Evolutionary conservation across 2,888 invertebrate genomes (phyloP), one percentile per base, ranked within the genome.

Genomic region (Thera britannica): DNA sequence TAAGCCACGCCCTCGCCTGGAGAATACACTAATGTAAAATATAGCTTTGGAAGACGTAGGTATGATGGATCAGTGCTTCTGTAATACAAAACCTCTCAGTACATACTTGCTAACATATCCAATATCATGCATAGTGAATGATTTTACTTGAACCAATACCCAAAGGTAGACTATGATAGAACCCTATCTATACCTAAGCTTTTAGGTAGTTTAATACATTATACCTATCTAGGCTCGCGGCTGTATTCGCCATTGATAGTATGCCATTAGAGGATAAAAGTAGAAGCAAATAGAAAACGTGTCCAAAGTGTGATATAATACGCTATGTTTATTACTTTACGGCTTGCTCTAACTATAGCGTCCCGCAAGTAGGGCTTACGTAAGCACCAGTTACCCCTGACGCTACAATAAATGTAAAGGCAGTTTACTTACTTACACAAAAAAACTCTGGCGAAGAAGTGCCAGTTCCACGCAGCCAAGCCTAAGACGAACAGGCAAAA

Each of bases 1-100:
- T 58, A 77, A 52, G 82, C 84, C 89, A 90, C 93, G 92, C 92
- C 92, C 81, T 82, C 83, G 86, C 86, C 88, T 86, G 85, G 90
- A 91, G 90, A 90, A 81, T 84, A 80, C 76, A 72, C 79, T 76
- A 70, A 75, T 73, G 73, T 79, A 81, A 84, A 85, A 86, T 86
- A 88, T 85, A 84, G 80, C 80, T 81, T 76, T 75, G 79, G 77
- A 82, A 88, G 84, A 84, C 80, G 72, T 83, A 68, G 67, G 72
- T 72, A 71, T 65, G 69, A 75, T 75, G 71, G 67, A 68, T 64
- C 62, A 57, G 51, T 59, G 65, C 51, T 64, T 64, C 49, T 58
- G 64, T 56, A 57, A 68, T 62, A 11, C 51, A 59, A 65, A 67
- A 67, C 55, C 65, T 65, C 52, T 65, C 62, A 65, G 12, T 36